Percentiles rank a stretch among this genome's conserved stretches.
phyloP scores from a whole-genome alignment of 2,797 vertebrate species.

The Tolypeutes matacus region DNA sequence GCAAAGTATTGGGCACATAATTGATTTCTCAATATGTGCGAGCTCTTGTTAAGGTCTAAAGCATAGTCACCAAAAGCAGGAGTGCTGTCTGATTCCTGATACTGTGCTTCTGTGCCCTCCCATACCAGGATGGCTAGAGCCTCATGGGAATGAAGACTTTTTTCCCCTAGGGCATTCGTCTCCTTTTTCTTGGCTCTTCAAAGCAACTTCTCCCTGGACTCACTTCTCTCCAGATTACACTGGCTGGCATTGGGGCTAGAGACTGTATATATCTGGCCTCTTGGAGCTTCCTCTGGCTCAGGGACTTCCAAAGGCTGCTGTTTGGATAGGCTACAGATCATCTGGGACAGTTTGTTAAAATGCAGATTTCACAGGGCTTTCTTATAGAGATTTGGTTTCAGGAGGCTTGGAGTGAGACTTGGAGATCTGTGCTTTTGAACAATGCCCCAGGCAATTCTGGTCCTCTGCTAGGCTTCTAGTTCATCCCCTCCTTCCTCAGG shows the following conservation, averaged over 20 bases:
- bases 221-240: background rate
- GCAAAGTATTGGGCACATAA: background rate
- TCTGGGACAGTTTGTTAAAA: background rate
- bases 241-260: background rate
- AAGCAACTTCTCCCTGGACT: slow-evolving; percentile 20
- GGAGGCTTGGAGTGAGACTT: background rate
- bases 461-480: background rate
- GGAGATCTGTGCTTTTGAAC: background rate
- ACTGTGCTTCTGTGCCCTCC: background rate
- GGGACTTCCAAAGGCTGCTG: background rate
- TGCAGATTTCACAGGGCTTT: background rate
- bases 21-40: background rate
- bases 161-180: background rate
- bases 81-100: background rate
- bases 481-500: background rate
- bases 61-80: background rate
- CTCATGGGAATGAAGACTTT: background rate
- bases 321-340: background rate
- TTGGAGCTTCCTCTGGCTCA: background rate
- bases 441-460: background rate
- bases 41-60: background rate
- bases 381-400: background rate
- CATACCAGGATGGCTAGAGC: background rate
- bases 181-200: background rate
- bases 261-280: background rate